Conservation (phyloP, 2,888 invertebrate species). For the Euplagia quadripunctaria region DNA sequence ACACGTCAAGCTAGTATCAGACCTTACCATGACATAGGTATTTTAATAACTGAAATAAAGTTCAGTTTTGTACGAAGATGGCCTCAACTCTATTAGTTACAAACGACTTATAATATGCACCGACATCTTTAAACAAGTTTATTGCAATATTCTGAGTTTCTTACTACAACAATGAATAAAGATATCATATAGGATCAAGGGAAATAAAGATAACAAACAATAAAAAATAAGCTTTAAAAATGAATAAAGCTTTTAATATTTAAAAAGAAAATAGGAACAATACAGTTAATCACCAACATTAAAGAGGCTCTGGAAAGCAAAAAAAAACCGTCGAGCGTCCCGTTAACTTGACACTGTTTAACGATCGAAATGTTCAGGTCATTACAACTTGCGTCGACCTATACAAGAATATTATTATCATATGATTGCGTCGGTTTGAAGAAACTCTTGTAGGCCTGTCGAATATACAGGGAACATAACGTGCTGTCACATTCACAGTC, state of each 20-base stretch:
- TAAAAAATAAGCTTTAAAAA: neutral
- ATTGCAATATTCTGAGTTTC: too few species aligned
- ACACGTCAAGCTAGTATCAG: neutral
- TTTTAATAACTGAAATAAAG: constrained; percentile 15
- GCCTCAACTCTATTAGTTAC: constrained; percentile 29
- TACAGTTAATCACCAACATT: constrained; percentile 36
- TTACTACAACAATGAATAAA: neutral
- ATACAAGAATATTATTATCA: constrained; percentile 20
- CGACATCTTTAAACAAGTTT: neutral
- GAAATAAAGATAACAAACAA: neutral
- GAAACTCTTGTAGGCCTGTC: constrained; percentile 34
- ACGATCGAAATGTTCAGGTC: constrained; percentile 35
- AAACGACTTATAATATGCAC: neutral
- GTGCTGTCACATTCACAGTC: constrained; percentile 68
- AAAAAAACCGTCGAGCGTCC: constrained; percentile 34
- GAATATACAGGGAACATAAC: constrained; percentile 55
- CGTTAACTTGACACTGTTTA: constrained; percentile 47
- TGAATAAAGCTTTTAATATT: constrained; percentile 15
- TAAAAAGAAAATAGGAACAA: constrained; percentile 21
- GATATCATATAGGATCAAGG: too few species aligned
- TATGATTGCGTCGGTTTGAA: constrained; percentile 26
- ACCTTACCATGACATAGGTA: too few species aligned
- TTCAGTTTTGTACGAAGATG: constrained; percentile 37
- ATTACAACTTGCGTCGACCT: constrained; percentile 24
- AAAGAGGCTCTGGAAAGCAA: constrained; percentile 25